phyloP scores from a whole-genome alignment of 2,888 invertebrate genomes.

The Schizaphis graminum region DNA sequence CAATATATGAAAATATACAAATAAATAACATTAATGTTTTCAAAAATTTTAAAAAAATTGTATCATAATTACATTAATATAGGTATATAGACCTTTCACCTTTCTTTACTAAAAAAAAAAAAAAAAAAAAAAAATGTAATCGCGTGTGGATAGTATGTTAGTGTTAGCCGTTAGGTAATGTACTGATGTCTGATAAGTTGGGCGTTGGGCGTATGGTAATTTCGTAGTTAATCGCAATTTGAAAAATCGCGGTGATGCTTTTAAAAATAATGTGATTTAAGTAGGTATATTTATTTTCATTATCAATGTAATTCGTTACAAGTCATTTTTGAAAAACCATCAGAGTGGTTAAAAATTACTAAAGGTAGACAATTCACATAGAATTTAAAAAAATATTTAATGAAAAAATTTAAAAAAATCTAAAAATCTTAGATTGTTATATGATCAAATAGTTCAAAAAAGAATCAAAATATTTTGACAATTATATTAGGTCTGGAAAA shows the following conservation, averaged over 20 bases:
- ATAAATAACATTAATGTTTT: neutral
- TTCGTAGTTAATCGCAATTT: neutral
- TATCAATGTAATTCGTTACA: neutral
- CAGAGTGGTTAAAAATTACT: neutral
- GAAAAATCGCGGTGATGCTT: neutral
- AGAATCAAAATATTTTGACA: neutral
- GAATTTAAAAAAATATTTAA: neutral
- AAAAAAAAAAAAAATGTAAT: neutral
- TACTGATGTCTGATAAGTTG: conserved; percentile 9
- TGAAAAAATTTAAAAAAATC: too few relatives aligned
- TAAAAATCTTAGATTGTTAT: too few relatives aligned
- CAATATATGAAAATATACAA: neutral
- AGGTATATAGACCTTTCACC: neutral
- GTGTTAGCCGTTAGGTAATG: neutral
- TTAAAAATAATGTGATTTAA: neutral
- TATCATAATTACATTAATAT: neutral
- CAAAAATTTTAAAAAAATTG: neutral
- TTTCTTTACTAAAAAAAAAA: neutral
- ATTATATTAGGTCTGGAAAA: too few relatives aligned
- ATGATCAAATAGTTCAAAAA: neutral
- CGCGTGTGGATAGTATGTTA: neutral
- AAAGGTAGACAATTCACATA: neutral
- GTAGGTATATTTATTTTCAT: neutral
- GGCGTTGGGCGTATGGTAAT: conserved; percentile 8
- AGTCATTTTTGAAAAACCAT: neutral